Conservation (phyloP, 2,888 invertebrate species). For the Polyommatus icarus region DNA sequence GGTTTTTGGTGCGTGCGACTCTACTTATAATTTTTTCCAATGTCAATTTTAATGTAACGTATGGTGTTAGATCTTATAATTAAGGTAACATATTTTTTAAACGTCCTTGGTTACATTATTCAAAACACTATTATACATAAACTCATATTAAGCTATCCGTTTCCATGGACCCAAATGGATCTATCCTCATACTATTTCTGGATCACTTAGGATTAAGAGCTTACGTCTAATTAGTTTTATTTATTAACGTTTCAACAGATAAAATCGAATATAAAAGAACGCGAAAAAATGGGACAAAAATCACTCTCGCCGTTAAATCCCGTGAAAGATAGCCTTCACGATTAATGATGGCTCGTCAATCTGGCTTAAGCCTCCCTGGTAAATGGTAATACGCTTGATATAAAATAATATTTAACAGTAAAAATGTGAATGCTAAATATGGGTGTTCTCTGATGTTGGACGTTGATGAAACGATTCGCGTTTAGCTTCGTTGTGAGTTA, state of each 20-base stretch:
- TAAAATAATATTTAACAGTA: conserved; percentile 14
- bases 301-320: conserved; percentile 30
- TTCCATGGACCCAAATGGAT: neutral
- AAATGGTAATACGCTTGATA: conserved; percentile 12
- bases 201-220: neutral
- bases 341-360: conserved; percentile 30
- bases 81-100: too few relatives aligned
- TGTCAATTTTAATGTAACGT: too few relatives aligned
- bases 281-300: conserved; percentile 22
- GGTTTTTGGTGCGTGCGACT: too few relatives aligned
- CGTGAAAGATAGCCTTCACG: conserved; percentile 22
- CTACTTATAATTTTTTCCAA: too few relatives aligned
- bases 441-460: neutral
- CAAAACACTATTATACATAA: too few relatives aligned
- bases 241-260: neutral
- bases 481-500: neutral
- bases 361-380: conserved; percentile 22
- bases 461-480: neutral
- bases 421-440: conserved; percentile 18
- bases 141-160: too few relatives aligned
- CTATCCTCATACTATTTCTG: neutral
- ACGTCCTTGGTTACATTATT: too few relatives aligned
- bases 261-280: neutral
- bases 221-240: neutral
- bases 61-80: too few relatives aligned